Percentiles rank a stretch among this genome's conserved stretches.
These are phyloP conservation scores for Chionomys nivalis DNA, from an alignment of 2,113 vertebrate species.

Conservation along the genomic window DNA sequence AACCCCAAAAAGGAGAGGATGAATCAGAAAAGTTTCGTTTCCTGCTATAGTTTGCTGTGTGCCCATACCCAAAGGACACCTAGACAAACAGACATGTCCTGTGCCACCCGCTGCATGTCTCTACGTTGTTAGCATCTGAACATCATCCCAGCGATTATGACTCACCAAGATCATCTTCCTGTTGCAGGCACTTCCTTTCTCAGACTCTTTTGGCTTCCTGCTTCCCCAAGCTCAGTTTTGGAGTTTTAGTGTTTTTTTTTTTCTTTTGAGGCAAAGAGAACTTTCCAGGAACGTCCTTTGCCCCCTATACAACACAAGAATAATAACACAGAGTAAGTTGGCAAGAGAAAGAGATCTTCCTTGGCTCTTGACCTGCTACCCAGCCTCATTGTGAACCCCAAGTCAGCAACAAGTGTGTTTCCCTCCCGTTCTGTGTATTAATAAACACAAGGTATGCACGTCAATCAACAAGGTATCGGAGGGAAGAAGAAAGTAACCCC, in stretches of 20 bases:
- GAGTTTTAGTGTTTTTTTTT: not conserved
- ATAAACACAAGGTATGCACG: not conserved
- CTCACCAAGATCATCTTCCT: not conserved
- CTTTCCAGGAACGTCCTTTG: constrained; percentile 48
- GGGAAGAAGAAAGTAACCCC: constrained; percentile 5
- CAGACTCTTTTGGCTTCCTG: not conserved
- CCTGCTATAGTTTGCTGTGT: not conserved
- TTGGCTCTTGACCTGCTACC: not conserved
- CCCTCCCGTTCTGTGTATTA: not conserved
- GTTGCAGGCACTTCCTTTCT: constrained; percentile 2
- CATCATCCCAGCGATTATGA: too few relatives aligned
- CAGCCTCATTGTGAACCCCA: not conserved
- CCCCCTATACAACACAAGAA: constrained; percentile 30
- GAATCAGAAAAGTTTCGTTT: not conserved
- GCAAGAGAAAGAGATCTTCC: constrained; percentile 15
- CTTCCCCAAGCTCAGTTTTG: constrained; percentile 2
- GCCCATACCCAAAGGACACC: not conserved
- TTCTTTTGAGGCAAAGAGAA: constrained; percentile 1
- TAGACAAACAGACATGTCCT: not conserved
- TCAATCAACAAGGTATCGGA: not conserved
- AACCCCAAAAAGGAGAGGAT: not conserved
- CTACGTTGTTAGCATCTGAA: not conserved
- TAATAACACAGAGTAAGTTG: not conserved
- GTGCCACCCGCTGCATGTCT: not conserved
- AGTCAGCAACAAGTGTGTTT: not conserved